Evolutionary conservation across 53 echinoderm and acorn worm genomes (phyloP).

Genomic region (Astropecten irregularis): DNA sequence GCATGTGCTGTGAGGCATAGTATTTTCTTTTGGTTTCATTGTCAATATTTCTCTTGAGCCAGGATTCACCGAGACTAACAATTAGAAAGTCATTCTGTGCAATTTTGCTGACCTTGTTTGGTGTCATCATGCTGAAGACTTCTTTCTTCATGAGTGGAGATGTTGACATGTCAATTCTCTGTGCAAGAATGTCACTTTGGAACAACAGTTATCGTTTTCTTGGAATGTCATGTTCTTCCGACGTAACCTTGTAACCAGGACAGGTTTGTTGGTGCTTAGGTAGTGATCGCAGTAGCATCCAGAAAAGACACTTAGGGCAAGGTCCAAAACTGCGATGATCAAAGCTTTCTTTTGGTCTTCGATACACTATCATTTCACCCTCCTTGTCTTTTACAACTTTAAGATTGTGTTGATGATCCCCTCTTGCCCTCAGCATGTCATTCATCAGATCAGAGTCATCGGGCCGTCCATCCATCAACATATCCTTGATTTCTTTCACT

Average conservation of each 20-base stretch:
- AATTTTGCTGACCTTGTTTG: background rate
- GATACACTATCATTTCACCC: background rate
- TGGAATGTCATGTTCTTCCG: background rate
- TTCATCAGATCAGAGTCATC: background rate
- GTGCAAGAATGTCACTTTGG: background rate
- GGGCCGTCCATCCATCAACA: background rate
- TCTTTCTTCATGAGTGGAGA: background rate
- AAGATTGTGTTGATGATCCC: background rate
- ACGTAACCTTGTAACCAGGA: background rate
- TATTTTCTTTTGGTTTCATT: conserved; percentile 30
- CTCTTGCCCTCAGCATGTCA: background rate
- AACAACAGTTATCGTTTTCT: background rate
- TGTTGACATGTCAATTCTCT: background rate
- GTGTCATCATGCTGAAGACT: conserved; percentile 5
- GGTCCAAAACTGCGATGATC: background rate
- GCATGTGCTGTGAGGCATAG: conserved; percentile 15
- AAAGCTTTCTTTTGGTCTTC: background rate
- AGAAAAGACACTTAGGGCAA: background rate
- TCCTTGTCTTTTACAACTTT: background rate
- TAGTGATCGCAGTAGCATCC: background rate
- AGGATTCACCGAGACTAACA: conserved; percentile 7
- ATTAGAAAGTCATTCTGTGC: conserved; percentile 14
- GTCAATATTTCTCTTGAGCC: conserved; percentile 12
- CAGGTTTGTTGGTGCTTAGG: conserved; percentile 4
- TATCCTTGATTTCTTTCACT: background rate